Percentiles rank a stretch among this genome's conserved stretches.
phyloP scores from a whole-genome alignment of 1,140 invertebrate species.

The Grapholita molesta region DNA sequence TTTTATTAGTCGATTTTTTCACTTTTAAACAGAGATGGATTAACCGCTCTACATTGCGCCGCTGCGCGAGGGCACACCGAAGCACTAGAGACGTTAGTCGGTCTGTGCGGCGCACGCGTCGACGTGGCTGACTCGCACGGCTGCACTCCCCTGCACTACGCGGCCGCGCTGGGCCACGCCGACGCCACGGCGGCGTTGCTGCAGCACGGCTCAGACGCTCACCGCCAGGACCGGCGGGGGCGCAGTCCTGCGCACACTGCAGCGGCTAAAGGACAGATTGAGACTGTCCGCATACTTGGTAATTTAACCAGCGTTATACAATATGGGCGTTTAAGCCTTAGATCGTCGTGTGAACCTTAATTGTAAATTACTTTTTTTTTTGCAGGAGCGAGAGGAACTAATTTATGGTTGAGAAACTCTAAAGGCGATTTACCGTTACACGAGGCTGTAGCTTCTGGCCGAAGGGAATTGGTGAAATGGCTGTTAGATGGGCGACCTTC shows the following conservation, averaged over 20 bases:
- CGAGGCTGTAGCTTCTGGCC: slow-evolving; percentile 95
- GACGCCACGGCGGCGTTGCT: slow-evolving; percentile 95
- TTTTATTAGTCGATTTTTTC: too few relatives aligned
- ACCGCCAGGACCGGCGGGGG: slow-evolving; percentile 95
- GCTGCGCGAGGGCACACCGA: slow-evolving; percentile 96
- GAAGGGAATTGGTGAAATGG: slow-evolving; percentile 93
- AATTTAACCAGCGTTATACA: too few relatives aligned
- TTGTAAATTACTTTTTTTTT: slow-evolving; percentile 21
- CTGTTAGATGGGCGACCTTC: slow-evolving; percentile 89
- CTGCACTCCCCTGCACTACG: slow-evolving; percentile 97
- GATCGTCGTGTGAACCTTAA: neutral
- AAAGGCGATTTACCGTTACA: slow-evolving; percentile 95
- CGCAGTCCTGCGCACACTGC: slow-evolving; percentile 91
- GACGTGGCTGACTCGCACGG: slow-evolving; percentile 94
- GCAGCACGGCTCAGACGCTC: slow-evolving; percentile 92
- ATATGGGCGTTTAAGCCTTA: too few relatives aligned
- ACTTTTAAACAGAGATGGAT: slow-evolving; percentile 82
- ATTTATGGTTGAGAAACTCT: slow-evolving; percentile 95
- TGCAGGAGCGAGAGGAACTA: slow-evolving; percentile 88
- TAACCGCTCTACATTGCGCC: slow-evolving; percentile 96
- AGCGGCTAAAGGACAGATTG: slow-evolving; percentile 95
- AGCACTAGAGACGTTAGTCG: slow-evolving; percentile 93
- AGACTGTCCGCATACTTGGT: slow-evolving; percentile 79
- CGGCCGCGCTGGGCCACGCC: slow-evolving; percentile 96
- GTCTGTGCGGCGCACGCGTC: slow-evolving; percentile 91